These are phyloP conservation scores for Azorinus chamasolen DNA, from an alignment of 2,888 invertebrate genomes.

Conservation along the genomic window DNA sequence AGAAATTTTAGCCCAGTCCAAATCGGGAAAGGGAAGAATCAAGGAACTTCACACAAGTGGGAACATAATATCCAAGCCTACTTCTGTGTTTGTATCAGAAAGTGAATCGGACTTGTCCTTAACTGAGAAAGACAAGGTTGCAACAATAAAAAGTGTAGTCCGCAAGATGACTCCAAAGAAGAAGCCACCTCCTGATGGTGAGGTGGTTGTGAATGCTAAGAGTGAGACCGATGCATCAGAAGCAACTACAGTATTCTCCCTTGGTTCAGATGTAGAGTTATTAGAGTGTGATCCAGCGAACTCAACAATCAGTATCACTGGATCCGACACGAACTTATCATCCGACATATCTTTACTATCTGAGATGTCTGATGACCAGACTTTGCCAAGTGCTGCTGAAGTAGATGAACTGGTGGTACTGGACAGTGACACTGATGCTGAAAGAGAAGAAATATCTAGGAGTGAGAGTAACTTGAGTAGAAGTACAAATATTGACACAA, in stretches of 20 bases:
- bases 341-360: too few relatives aligned
- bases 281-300: too few relatives aligned
- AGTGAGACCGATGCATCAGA: not conserved
- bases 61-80: not conserved
- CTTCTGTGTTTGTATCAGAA: constrained; percentile 6
- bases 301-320: too few relatives aligned
- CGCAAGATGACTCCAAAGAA: constrained; percentile 1
- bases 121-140: too few relatives aligned
- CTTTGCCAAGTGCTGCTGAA: too few relatives aligned
- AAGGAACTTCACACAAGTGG: constrained; percentile 1
- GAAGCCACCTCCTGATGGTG: not conserved
- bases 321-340: too few relatives aligned
- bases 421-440: not conserved
- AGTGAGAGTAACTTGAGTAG: too few relatives aligned
- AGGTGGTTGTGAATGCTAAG: not conserved
- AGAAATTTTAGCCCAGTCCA: not conserved
- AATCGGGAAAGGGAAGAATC: not conserved
- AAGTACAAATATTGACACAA: not conserved
- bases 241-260: not conserved
- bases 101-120: constrained; percentile 10
- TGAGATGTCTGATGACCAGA: not conserved
- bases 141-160: constrained; percentile 1
- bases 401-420: not conserved
- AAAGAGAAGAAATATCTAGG: not conserved
- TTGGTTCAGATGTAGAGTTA: too few relatives aligned